Evolutionary conservation across 2,113 vertebrate genomes (phyloP), one percentile per base, ranked within the genome.

Genomic region (Gorsachius goisagi): DNA sequence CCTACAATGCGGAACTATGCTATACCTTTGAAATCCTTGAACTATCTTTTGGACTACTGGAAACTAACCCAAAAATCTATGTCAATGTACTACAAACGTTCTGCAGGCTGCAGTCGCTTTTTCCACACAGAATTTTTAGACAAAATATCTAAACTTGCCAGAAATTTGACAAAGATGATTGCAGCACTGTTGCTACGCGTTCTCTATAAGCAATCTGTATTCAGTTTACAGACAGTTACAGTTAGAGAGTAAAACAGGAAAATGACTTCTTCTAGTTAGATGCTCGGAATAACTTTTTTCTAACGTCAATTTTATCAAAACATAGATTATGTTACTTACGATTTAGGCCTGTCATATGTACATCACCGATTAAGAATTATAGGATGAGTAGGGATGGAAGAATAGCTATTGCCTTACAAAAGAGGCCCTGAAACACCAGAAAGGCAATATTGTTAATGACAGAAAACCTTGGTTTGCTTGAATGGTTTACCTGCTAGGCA

Each of bases 141-240:
- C 30, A 85, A 92, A 93, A 71, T 88, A 86, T 24, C 75, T 68
- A 73, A 88, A 91, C 22, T 86, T 78, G 50, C 39, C 91, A 94
- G 63, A 90, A 90, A 35, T 93, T 97, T 95, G 91, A 85, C 83
- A 89, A 77, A 94, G 30, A 81, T 90, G 85, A 86, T 95, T 89
- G 64, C 75, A 95, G 62, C 13, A 6, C 73, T 92, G 64, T 64
- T 90, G 80, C 78, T 66, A 95, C 78, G 81, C 18, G 1, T 75
- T 87, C 72, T 74, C 41, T 47, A 53, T 63, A 75, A 95, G 62
- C 63, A 93, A 88, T 94, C 88, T 83, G 56, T 66, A 68, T 88
- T 88, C 60, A 45, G n/a, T 90, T 93, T 89, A 53, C 28, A 90
- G 52, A 78, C 63, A 73, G 44, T 45, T 93, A 72, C 16, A 83